Base-by-base conservation (phyloP, 2,888 invertebrate species). In the Pseudeuparius sepicola region DNA sequence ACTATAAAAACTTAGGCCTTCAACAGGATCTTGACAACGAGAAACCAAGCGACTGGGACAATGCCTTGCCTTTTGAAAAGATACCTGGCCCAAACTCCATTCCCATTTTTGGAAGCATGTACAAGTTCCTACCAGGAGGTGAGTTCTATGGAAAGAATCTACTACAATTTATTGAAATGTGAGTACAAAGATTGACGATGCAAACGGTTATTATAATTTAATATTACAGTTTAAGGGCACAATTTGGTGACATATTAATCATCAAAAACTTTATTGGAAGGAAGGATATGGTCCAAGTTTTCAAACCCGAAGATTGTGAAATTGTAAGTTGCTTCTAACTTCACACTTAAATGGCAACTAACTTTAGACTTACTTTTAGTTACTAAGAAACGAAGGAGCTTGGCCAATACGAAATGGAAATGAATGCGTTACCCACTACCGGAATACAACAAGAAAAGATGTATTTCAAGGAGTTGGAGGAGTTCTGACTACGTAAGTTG, bases 251-350 rank as follows among this genome's bases (percentile, higher is more conserved):
- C n/a, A n/a, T n/a, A n/a, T n/a, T n/a, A n/a, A n/a, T n/a, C n/a
- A n/a, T n/a, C n/a, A n/a, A n/a, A n/a, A n/a, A n/a, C n/a, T n/a
- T n/a, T n/a, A 20, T 31, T 32, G 34, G 55, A 14, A 30, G 41
- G 27, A 33, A 33, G 10, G 39, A 43, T 7, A 36, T 42, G 23
- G 16, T 70, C 2, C 45, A 65, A 7, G 41, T 62, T 3, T 70
- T 66, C 43, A 59, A 66, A 50, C 65, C 68, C 1, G 62, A 66
- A n/a, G 66, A 68, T 45, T 61, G 69, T 24, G 61, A 65, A 45
- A 57, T 35, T 27, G 51, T 52, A 38, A 30, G 41, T 34, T 17
- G 4, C 18, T 17, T 6, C 15, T n/a, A n/a, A n/a, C n/a, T n/a
- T n/a, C n/a, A n/a, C n/a, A n/a, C n/a, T n/a, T n/a, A n/a, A n/a